A percentile compares a stretch with the other conserved stretches of the same genome.
phyloP scores from a whole-genome alignment of 2,113 vertebrate genomes.

The Dromiciops gliroides region DNA sequence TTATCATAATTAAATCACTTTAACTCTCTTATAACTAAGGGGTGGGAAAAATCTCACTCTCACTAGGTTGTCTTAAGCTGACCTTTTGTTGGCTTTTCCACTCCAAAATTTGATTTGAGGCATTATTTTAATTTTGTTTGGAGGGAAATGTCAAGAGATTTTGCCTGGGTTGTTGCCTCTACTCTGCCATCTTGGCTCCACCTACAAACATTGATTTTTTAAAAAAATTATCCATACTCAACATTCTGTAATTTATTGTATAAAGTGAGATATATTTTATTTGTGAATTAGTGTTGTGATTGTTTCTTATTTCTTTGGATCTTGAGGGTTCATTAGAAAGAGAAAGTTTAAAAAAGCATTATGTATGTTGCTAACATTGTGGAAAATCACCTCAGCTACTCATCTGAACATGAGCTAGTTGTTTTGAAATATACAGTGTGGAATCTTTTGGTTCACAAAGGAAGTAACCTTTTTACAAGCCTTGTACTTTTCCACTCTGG shows the following conservation, averaged over 20 bases:
- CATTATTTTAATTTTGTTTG: too few species aligned
- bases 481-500: conserved; percentile 64
- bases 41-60: too few species aligned
- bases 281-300: background rate
- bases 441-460: background rate
- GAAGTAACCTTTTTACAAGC: conserved; percentile 18
- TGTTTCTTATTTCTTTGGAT: background rate
- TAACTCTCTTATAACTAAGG: too few species aligned
- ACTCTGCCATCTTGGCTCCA: too few species aligned
- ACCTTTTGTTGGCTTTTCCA: too few species aligned
- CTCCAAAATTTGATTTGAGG: too few species aligned
- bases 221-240: background rate
- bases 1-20: too few species aligned
- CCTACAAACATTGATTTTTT: background rate
- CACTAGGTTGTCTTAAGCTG: too few species aligned
- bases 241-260: background rate
- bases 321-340: background rate
- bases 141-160: too few species aligned
- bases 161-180: too few species aligned
- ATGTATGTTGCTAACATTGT: background rate
- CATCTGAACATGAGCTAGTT: conserved; percentile 53
- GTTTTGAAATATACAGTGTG: conserved; percentile 47
- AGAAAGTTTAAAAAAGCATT: conserved; percentile 11
- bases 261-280: background rate
- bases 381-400: background rate